Percentiles rank a stretch among this genome's conserved stretches.
phyloP scores from a whole-genome alignment of 2,888 invertebrate genomes.

The Azorinus chamasolen region DNA sequence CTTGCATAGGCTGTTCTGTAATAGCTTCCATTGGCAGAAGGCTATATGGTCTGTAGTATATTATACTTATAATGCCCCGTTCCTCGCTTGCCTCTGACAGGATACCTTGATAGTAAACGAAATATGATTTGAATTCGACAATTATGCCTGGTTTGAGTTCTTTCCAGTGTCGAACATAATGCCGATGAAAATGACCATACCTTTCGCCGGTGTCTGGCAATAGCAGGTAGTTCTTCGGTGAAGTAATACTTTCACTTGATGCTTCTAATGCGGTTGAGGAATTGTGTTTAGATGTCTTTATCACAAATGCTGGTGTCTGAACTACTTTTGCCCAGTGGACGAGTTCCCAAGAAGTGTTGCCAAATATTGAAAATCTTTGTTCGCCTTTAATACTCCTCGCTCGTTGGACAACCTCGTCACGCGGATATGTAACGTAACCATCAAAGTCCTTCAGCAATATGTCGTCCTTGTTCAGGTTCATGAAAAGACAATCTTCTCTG shows the following conservation, averaged over 20 bases:
- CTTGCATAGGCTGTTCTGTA: not conserved
- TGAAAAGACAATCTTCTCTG: constrained; percentile 18
- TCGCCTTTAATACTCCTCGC: constrained; percentile 27
- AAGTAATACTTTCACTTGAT: too few relatives aligned
- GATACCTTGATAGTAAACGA: constrained; percentile 25
- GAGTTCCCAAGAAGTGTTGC: constrained; percentile 31
- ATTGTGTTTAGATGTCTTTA: not conserved
- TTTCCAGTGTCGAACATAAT: constrained; percentile 13
- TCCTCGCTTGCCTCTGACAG: constrained; percentile 6
- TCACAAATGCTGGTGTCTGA: constrained; percentile 22
- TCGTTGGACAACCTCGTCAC: constrained; percentile 21
- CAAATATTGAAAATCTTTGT: constrained; percentile 8
- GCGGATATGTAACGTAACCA: constrained; percentile 19
- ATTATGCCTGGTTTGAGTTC: constrained; percentile 32
- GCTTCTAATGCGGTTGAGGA: not conserved
- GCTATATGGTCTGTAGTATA: constrained; percentile 24
- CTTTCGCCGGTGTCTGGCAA: constrained; percentile 11
- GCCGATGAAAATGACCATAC: constrained; percentile 23
- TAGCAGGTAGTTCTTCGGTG: not conserved
- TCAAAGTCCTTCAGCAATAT: constrained; percentile 17
- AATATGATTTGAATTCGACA: constrained; percentile 20
- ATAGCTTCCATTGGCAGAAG: constrained; percentile 1
- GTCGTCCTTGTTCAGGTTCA: constrained; percentile 21
- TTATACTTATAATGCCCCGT: not conserved
- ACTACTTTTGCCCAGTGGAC: constrained; percentile 47